Evolutionary conservation across 1,140 invertebrate species (phyloP).

Genomic region (Drusus annulatus): DNA sequence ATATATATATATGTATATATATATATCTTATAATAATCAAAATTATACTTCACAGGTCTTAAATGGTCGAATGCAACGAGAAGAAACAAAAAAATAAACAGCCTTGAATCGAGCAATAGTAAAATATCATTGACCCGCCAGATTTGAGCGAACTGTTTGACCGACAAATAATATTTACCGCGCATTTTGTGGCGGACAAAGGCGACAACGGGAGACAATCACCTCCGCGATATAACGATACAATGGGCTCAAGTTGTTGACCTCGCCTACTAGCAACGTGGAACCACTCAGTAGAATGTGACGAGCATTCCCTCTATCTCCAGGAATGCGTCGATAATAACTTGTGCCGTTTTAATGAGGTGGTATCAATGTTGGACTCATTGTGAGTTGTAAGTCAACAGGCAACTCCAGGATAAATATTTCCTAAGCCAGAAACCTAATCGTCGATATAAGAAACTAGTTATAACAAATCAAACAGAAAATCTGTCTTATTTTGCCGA

Average conservation of each 20-base stretch:
- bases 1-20: too few species aligned
- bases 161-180: constrained; percentile 10
- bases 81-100: neutral
- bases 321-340: neutral
- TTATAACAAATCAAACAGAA: too few species aligned
- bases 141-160: constrained; percentile 10
- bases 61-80: neutral
- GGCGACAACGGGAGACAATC: neutral
- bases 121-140: constrained; percentile 17
- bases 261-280: neutral
- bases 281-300: constrained; percentile 9
- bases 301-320: neutral
- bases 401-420: too few species aligned
- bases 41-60: neutral
- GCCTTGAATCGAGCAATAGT: neutral
- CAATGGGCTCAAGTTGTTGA: neutral
- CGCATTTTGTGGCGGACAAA: neutral
- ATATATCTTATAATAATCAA: neutral
- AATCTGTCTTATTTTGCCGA: too few species aligned
- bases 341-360: neutral
- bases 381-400: too few species aligned
- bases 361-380: too few species aligned
- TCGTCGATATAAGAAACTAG: too few species aligned
- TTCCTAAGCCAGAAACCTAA: too few species aligned
- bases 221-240: neutral